Evolutionary conservation across 2,113 vertebrate species (phyloP).

Genomic region (Lycocorax pyrrhopterus): DNA sequence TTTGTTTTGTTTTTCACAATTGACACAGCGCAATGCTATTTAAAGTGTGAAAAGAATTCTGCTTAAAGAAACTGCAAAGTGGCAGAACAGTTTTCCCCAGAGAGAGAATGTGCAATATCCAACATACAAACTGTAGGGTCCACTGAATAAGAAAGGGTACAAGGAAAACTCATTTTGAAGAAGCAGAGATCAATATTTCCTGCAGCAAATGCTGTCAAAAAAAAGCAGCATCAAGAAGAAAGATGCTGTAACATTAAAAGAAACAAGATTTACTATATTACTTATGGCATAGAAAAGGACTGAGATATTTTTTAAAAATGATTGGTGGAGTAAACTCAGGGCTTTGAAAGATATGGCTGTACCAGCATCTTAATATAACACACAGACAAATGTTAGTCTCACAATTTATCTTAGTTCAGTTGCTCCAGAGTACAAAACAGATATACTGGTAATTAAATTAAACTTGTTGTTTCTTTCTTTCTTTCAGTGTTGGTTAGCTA

Average conservation of each 20-base stretch:
- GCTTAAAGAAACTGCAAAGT: neutral
- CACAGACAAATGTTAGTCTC: neutral
- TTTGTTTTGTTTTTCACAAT: neutral
- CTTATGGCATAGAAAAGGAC: neutral
- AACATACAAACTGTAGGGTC: neutral
- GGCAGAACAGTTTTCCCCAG: neutral
- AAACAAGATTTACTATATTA: slow-evolving; percentile 15
- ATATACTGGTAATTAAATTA: slow-evolving; percentile 46
- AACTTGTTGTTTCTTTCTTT: slow-evolving; percentile 26
- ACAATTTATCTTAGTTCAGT: slow-evolving; percentile 15
- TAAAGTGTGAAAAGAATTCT: slow-evolving; percentile 26
- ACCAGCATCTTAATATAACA: slow-evolving; percentile 15
- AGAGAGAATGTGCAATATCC: slow-evolving; percentile 8
- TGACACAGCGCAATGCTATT: neutral
- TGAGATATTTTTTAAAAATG: neutral
- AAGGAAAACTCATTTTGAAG: slow-evolving; percentile 53
- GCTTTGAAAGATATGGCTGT: neutral
- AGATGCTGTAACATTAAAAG: slow-evolving; percentile 11
- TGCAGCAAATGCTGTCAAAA: neutral
- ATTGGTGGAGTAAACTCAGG: neutral
- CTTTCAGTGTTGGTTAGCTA: neutral
- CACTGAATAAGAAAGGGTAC: neutral
- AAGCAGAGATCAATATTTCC: slow-evolving; percentile 40
- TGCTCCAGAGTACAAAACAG: slow-evolving; percentile 7
- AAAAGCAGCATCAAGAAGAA: neutral